Evolutionary conservation across 1,140 invertebrate genomes (phyloP), one percentile per base, ranked within the genome.

Genomic region (Papilio dardanus): DNA sequence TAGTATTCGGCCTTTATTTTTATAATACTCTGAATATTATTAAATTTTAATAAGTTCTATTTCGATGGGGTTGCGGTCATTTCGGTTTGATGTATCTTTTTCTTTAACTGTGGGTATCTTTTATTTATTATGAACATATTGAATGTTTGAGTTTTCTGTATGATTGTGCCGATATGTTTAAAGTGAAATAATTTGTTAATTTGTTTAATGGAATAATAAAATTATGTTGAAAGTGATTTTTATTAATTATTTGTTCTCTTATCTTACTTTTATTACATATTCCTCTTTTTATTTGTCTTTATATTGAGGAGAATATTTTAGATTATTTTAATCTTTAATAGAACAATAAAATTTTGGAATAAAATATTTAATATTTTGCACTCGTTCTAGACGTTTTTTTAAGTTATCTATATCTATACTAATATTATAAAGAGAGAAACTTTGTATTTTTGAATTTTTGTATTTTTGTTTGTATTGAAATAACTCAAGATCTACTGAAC

Each of bases 171-270:
- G 77, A 75, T 77, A 79, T 78, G 77, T 83, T 77, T 82, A 79
- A 75, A 71, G 77, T 73, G 79, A 83, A 83, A 82, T 82, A 83
- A 88, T 84, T 88, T 91, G 88, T 91, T 90, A 86, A 87, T 83
- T 86, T 89, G 81, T 87, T 88, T 91, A 90, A 90, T 89, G 83
- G 84, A 92, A 90, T 92, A 88, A 46, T 46, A 92, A 92, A 88
- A 86, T 86, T 87, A 86, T 82, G 86, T 89, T 88, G 83, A 89
- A 86, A 88, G 79, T 79, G 74, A 37, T 37, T 40, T 40, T 74
- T 31, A 19, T 46, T 28, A 46, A 31, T 74, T 68, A 12, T 75
- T 81, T 79, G 79, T 62, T 58, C 6, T 14, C 33, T n/a, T 3
- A 28, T 62, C 30, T 62, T 30, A 12, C 21, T 14, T 12, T 10